Evolutionary conservation across 2,888 invertebrate genomes (phyloP), one percentile per base, ranked within the genome.

Genomic region (Scaptomyza parva): DNA sequence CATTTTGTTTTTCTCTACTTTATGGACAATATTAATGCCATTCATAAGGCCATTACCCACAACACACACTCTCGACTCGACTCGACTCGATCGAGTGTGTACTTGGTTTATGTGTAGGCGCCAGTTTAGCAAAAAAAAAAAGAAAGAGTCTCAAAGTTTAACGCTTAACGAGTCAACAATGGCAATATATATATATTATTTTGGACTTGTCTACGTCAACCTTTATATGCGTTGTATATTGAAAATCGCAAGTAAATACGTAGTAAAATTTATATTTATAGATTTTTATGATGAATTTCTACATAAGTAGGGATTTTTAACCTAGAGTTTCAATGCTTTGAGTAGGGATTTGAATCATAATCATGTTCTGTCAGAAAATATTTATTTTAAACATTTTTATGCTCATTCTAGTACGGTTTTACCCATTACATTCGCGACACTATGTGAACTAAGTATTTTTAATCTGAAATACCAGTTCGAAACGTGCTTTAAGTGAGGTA

Each of bases 101-200:
- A 33, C 41, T n/a, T 28, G 17, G 33, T 17, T n/a, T n/a, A 33
- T 33, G 8, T 65, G 47, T 43, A 77, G 81, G 86, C 81, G 81
- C 81, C 81, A 86, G 83, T 76, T 79, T 26, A 68, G 73, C n/a
- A 37, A 14, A 26, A 24, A 24, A 24, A 6, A 14, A 26, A 24
- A 24, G 6, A 6, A 30, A 30, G 35, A 35, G 55, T 54, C 58
- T 39, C 24, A 40, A 58, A 35, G 14, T 14, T 35, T 7, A 6
- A 35, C 2, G 37, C 76, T 73, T 82, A 82, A 82, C 78, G 61
- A 88, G 70, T 28, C 43, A 45, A 82, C 82, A 82, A 82, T 86
- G 35, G 26, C 39, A 39, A 18, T 37, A 45, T 14, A 12, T 33
- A n/a, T n/a, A n/a, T n/a, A n/a, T n/a, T n/a, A n/a, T 18, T 43